Base-by-base conservation (phyloP, 2,888 invertebrate genomes). In the Gastrophysa polygoni region DNA sequence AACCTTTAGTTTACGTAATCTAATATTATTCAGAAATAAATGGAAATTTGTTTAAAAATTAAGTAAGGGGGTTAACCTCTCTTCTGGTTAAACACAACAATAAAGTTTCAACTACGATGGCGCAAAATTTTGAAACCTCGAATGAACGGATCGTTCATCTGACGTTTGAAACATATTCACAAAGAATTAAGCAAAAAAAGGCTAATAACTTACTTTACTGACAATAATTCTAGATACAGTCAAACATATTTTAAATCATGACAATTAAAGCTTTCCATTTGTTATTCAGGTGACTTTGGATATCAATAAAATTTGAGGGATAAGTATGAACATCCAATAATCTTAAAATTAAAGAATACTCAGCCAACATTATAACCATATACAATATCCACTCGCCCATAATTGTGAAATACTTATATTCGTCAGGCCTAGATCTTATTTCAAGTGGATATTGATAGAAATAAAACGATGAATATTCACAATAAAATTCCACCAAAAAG, bases 1-100 rank as follows among this genome's bases (percentile, higher is more conserved):
- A 63, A 63, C 63, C 56, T 55, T 59, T 28, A 59, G 43, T 34
- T 46, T 57, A 48, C 38, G 34, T 57, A 62, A 48, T 54, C 20
- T 51, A 51, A 57, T 50, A 51, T 24, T 51, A 57, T 34, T 18
- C 20, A 57, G 38, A 52, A 34, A 14, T 46, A 34, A 54, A 4
- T 29, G 17, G 54, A 59, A 59, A 59, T 7, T 17, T 54, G 14
- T 24, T 14, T 21, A 3, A 1, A 38, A 38, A 29, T 60, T 59
- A 46, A 38, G 24, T 49, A 49, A 43, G 7, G 21, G 29, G 29
- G 29, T 32, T 32, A 32, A 2, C 10, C 29, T 32, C 7, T 14
- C 14, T 38, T 10, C 38, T 38, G 38, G 6, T 38, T 38, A 38
- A 38, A 38, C 38, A 38, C 38, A 38, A 32, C 29, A 43, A 55